These are phyloP conservation scores for Liopterus haemorrhoidalis DNA, from an alignment of 2,888 invertebrate species.

Conservation along the genomic window DNA sequence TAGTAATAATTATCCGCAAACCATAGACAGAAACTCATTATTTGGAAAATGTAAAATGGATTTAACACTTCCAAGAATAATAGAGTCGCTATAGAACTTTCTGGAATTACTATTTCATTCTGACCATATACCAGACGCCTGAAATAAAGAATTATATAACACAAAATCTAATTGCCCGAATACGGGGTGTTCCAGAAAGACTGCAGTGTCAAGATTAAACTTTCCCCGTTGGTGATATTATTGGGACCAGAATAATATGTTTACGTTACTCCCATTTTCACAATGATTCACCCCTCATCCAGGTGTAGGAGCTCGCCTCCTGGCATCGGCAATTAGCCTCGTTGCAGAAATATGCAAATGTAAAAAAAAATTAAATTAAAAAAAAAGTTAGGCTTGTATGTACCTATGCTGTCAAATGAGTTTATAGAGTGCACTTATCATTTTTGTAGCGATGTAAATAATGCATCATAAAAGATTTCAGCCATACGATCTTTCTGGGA, in stretches of 20 bases:
- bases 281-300: too few species aligned
- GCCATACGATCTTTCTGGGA: too few species aligned
- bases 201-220: background rate
- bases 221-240: too few species aligned
- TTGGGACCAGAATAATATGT: too few species aligned
- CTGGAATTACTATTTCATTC: constrained; percentile 78
- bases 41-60: constrained; percentile 94
- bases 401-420: too few species aligned
- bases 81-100: constrained; percentile 64
- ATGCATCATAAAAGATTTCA: too few species aligned
- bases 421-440: too few species aligned
- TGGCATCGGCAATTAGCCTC: too few species aligned
- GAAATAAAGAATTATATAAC: constrained; percentile 33
- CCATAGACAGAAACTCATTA: constrained; percentile 87
- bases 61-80: constrained; percentile 79
- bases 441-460: too few species aligned
- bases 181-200: background rate
- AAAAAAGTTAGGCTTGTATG: background rate
- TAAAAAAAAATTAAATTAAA: constrained; percentile 3
- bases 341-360: too few species aligned
- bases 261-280: too few species aligned
- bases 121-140: constrained; percentile 76
- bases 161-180: background rate
- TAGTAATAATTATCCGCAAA: constrained; percentile 82
- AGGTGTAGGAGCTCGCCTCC: too few species aligned